Conservation (phyloP, 2,797 vertebrate species). For the Forpus xanthops region DNA sequence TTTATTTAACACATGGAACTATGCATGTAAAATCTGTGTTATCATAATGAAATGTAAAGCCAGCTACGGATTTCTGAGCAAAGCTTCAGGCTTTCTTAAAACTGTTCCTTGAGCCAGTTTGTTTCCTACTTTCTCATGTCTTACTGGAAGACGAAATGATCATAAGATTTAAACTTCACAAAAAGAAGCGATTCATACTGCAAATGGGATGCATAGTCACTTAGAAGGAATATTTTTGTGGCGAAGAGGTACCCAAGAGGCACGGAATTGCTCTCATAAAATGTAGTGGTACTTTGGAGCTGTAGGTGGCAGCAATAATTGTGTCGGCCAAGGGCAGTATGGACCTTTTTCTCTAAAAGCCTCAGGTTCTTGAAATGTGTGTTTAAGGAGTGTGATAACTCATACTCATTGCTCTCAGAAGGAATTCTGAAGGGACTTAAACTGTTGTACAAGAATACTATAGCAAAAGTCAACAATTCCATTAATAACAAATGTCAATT, state of each 20-base stretch:
- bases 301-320: constrained; percentile 44
- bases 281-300: neutral
- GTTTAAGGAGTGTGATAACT: neutral
- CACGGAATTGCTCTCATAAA: neutral
- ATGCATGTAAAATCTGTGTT: neutral
- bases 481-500: neutral
- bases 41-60: constrained; percentile 23
- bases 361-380: neutral
- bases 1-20: neutral
- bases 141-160: neutral
- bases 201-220: neutral
- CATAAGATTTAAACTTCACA: neutral
- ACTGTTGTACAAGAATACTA: neutral
- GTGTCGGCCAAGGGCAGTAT: neutral
- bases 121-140: neutral
- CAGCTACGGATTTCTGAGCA: neutral
- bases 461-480: neutral
- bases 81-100: neutral
- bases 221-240: neutral
- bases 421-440: neutral
- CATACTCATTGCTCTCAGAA: neutral
- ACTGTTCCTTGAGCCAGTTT: neutral
- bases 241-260: neutral
- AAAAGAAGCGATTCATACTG: neutral
- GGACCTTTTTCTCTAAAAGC: neutral